phyloP scores from a whole-genome alignment of 2,113 vertebrate genomes.

The Macroglossus sobrinus region DNA sequence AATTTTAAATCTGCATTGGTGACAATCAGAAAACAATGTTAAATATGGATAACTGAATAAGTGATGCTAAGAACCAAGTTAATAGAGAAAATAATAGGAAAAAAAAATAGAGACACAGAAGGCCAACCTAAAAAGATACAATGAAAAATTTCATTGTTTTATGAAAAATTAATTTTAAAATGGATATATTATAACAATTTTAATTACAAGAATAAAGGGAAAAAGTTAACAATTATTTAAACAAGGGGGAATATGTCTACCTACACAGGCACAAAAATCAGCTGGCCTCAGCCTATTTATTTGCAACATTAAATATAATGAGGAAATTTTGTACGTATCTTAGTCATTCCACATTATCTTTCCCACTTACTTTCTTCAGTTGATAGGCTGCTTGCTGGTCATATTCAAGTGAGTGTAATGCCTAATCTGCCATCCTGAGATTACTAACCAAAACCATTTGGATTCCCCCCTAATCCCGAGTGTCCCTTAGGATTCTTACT shows the following conservation, averaged over 20 bases:
- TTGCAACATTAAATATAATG: neutral
- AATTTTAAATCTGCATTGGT: neutral
- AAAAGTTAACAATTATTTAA: neutral
- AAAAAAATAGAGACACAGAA: neutral
- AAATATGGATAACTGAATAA: neutral
- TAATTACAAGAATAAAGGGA: neutral
- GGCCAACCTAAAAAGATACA: neutral
- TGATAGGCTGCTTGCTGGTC: neutral
- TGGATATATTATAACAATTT: neutral
- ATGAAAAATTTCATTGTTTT: neutral
- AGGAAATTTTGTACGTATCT: neutral
- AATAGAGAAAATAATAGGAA: neutral
- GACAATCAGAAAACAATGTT: neutral
- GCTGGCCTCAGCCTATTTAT: neutral
- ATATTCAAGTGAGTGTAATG: neutral
- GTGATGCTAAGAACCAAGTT: neutral
- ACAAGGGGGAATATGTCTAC: neutral
- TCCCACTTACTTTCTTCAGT: neutral
- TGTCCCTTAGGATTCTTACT: neutral
- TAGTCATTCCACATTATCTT: neutral
- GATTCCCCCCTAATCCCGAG: too few species aligned
- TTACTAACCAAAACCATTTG: too few species aligned
- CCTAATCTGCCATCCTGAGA: neutral
- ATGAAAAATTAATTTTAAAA: neutral
- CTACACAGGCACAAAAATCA: neutral